Evolutionary conservation across 2,888 invertebrate genomes (phyloP).

Genomic region (Hanleya hanleyi): DNA sequence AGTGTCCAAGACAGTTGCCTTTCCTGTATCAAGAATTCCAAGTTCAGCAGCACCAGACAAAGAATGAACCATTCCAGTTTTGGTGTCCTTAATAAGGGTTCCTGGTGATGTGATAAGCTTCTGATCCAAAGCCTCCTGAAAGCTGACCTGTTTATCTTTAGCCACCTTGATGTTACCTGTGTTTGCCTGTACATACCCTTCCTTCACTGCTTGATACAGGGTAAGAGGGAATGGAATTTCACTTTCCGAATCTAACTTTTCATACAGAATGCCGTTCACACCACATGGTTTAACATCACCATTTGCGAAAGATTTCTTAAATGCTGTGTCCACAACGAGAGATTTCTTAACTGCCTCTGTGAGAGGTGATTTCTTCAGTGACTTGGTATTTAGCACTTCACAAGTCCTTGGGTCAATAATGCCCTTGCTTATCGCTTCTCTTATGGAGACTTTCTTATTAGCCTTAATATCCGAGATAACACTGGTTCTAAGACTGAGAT

Average conservation of each 20-base stretch:
- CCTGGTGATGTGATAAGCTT: conserved; percentile 72
- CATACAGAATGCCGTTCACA: neutral
- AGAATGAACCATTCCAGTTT: conserved; percentile 46
- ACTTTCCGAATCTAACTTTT: neutral
- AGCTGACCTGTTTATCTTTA: conserved; percentile 49
- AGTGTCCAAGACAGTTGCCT: conserved; percentile 31
- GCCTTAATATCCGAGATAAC: neutral
- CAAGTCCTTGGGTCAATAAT: conserved; percentile 62
- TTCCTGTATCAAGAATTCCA: conserved; percentile 50
- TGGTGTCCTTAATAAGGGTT: conserved; percentile 36
- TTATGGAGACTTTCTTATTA: neutral
- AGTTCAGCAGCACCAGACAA: conserved; percentile 52
- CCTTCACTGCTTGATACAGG: conserved; percentile 81
- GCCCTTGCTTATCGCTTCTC: conserved; percentile 62
- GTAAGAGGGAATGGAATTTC: conserved; percentile 39
- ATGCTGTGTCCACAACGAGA: neutral
- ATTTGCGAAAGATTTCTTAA: neutral
- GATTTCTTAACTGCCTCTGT: neutral
- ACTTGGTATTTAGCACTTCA: conserved; percentile 59
- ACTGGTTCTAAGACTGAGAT: conserved; percentile 40
- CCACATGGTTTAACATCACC: neutral
- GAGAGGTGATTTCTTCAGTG: conserved; percentile 50
- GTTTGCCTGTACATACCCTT: conserved; percentile 75
- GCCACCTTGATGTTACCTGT: conserved; percentile 75
- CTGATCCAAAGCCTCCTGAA: conserved; percentile 88